Conservation (phyloP, 2,797 vertebrate species). For the Chrosomus eos region DNA sequence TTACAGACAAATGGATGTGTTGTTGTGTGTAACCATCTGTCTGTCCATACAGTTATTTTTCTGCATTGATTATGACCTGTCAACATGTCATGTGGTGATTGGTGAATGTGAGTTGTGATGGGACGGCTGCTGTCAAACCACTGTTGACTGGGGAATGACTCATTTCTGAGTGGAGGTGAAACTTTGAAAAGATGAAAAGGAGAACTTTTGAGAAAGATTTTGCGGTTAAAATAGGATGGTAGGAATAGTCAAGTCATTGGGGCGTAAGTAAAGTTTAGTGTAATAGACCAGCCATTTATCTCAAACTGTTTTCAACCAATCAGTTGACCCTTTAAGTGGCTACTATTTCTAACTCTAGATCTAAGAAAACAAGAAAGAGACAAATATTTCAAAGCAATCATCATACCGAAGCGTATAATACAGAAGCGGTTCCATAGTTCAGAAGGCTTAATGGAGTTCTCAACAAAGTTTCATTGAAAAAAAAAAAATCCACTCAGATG, state of each 20-base stretch:
- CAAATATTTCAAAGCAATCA: slow-evolving; percentile 13
- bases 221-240: not conserved
- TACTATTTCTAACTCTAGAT: not conserved
- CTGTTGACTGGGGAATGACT: not conserved
- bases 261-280: not conserved
- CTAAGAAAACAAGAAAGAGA: not conserved
- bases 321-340: not conserved
- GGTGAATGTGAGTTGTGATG: not conserved
- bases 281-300: not conserved
- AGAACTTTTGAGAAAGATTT: no score
- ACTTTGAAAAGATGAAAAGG: not conserved
- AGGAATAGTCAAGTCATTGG: not conserved
- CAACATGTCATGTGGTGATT: slow-evolving; percentile 3
- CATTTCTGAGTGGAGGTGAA: not conserved
- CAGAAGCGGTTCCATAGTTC: not conserved
- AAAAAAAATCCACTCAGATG: no score
- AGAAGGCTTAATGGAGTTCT: not conserved
- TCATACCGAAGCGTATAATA: not conserved
- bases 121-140: not conserved
- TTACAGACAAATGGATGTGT: not conserved
- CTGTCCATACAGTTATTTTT: slow-evolving; percentile 7
- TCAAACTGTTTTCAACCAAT: not conserved
- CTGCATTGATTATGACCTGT: slow-evolving; percentile 25
- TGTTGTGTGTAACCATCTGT: not conserved
- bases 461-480: not conserved